Base-by-base conservation (phyloP, 2,113 vertebrate species). In the Sapajus apella region DNA sequence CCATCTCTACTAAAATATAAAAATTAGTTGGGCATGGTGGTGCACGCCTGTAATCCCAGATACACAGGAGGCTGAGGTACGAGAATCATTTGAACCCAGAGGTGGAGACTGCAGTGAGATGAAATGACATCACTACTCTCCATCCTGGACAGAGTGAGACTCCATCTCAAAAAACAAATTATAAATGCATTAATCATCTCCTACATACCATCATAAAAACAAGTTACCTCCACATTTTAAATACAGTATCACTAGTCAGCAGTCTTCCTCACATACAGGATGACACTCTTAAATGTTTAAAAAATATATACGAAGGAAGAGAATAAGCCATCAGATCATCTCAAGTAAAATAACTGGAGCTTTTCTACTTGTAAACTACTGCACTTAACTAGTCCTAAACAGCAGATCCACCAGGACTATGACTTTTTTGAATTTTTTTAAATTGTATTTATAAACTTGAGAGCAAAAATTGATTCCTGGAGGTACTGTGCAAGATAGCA, bases 321-420 rank as follows among this genome's bases (percentile, higher is more conserved):
- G 43, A 93, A 25, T 45, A 72, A 73, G 2, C 64, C n/a, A 35
- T 92, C 80, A 80, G 37, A 91, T 87, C 81, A 91, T 66, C 40
- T 58, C 76, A 72, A 95, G 16, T 64, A 92, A 94, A 96, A 58
- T 90, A 95, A 87, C 20, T 73, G 32, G 47, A 37, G 4, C 35
- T 91, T 93, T 89, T 73, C 81, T 61, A 79, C 3, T 76, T 61
- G 75, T n/a, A 88, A 86, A 86, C 52, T 70, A 85, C 3, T 95
- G 70, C 27, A 94, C 56, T 94, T 90, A 14, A 45, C 85, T 37
- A 92, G 21, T 32, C 13, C 76, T 16, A 91, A 93, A 70, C 7
- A 80, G 45, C 17, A 96, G 18, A 90, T 21, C 21, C 40, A 85
- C 35, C 18, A 58, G 43, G 84, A 88, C 52, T 75, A 80, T 5